phyloP scores from a whole-genome alignment of 2,888 invertebrate genomes.

The Meiosimyza decipiens region DNA sequence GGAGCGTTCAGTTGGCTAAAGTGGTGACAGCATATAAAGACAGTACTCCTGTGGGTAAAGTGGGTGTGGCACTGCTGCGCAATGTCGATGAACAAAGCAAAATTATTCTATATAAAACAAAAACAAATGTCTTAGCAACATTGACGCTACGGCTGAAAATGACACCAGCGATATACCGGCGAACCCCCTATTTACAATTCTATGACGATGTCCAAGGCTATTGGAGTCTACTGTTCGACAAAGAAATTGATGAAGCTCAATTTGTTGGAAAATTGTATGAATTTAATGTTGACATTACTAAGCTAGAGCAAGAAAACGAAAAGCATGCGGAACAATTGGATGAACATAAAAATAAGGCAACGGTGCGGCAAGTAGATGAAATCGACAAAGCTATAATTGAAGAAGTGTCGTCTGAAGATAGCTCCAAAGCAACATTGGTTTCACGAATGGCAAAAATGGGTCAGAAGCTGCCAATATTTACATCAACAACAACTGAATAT shows the following conservation, averaged over 20 bases:
- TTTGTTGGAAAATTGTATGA: conserved; percentile 40
- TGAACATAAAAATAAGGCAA: background rate
- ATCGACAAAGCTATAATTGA: background rate
- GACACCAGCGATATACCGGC: conserved; percentile 34
- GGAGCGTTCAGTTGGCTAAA: conserved; percentile 52
- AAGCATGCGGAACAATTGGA: background rate
- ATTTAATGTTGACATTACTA: conserved; percentile 36
- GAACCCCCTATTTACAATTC: conserved; percentile 53
- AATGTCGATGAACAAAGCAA: conserved; percentile 46
- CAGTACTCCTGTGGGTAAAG: conserved; percentile 62
- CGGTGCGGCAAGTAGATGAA: background rate
- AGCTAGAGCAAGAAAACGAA: conserved; percentile 16
- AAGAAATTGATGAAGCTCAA: conserved; percentile 41
- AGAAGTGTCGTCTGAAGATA: background rate
- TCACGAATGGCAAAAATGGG: conserved; percentile 73
- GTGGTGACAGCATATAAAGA: conserved; percentile 56
- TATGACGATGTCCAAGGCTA: conserved; percentile 69
- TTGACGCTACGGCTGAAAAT: conserved; percentile 39
- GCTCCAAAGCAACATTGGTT: conserved; percentile 53
- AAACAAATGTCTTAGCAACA: conserved; percentile 51
- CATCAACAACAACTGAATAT: conserved; percentile 55
- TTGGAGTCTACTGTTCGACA: conserved; percentile 71
- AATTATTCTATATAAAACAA: conserved; percentile 55
- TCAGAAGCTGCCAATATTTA: conserved; percentile 63
- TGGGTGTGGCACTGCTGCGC: conserved; percentile 67